A percentile compares a stretch with the other conserved stretches of the same genome.
These are phyloP conservation scores for Knipowitschia caucasica DNA, from an alignment of 2,797 vertebrate species.

Conservation along the genomic window DNA sequence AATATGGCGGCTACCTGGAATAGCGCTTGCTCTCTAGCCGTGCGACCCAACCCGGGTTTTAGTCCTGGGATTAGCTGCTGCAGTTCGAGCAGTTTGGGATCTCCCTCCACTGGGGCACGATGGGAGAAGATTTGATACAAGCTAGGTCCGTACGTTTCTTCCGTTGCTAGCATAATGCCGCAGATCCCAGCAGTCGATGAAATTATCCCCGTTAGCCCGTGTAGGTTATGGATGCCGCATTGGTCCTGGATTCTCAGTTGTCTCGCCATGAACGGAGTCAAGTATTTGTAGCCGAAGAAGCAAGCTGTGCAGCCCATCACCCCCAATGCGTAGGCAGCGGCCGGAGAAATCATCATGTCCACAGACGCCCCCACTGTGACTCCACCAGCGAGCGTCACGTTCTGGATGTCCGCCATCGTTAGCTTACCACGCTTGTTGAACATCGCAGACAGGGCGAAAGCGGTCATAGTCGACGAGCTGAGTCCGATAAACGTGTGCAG, in stretches of 20 bases:
- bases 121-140: slow-evolving; percentile 57
- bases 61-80: slow-evolving; percentile 35
- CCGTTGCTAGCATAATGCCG: slow-evolving; percentile 47
- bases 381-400: slow-evolving; percentile 78
- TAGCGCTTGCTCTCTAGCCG: slow-evolving; percentile 58
- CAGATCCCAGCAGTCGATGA: slow-evolving; percentile 67
- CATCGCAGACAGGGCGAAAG: slow-evolving; percentile 72
- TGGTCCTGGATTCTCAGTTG: slow-evolving; percentile 72
- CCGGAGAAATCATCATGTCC: slow-evolving; percentile 74
- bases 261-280: slow-evolving; percentile 67
- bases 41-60: slow-evolving; percentile 25
- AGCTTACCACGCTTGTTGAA: slow-evolving; percentile 74
- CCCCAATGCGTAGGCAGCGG: slow-evolving; percentile 68
- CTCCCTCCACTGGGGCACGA: slow-evolving; percentile 52
- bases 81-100: slow-evolving; percentile 50
- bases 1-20: slow-evolving; percentile 67
- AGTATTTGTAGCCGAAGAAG: slow-evolving; percentile 74
- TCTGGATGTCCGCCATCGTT: slow-evolving; percentile 79
- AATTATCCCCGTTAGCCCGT: slow-evolving; percentile 76
- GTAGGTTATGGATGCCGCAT: slow-evolving; percentile 82
- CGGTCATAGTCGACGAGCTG: slow-evolving; percentile 70
- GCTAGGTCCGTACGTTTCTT: slow-evolving; percentile 52
- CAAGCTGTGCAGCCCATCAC: slow-evolving; percentile 70
- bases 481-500: slow-evolving; percentile 80
- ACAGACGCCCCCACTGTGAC: slow-evolving; percentile 77